Base-by-base conservation (phyloP, 1,140 invertebrate genomes). In the Trichonephila inaurata region DNA sequence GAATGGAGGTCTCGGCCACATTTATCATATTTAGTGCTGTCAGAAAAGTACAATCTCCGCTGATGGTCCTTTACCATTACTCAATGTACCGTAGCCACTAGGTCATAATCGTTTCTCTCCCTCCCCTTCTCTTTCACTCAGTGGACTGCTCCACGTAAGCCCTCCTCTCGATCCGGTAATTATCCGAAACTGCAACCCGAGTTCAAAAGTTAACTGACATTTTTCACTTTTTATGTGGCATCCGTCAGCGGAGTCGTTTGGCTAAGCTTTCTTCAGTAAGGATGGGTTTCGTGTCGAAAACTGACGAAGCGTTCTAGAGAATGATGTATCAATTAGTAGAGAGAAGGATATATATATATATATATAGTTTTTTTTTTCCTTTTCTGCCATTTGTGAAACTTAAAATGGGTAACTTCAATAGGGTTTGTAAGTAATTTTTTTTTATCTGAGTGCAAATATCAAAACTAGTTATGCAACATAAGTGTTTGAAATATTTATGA, bases 151-250 rank as follows among this genome's bases (percentile, higher is more conserved):
- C 66, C 66, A 14, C 10, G 10, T 51, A 51, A 69, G 24, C 8
- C 66, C 24, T 69, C 10, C 24, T 77, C 69, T 77, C 69, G 24
- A 77, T 28, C 69, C 69, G 28, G 69, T 77, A 77, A 77, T 77
- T 77, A 77, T 77, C 69, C 69, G 69, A 33, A 77, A 77, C 69
- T 77, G 69, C 69, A 77, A 77, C 69, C 69, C 24, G 16, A 77
- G 69, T 77, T 77, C 69, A 77, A 77, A 77, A 77, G 69, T 77
- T 77, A 77, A 77, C 69, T 28, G 69, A 40, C 69, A 77, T 77
- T 77, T 77, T 77, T 77, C 69, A 77, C 69, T 77, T 77, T 77
- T 77, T 77, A 77, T 77, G 69, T 77, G 69, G 24, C 69, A 33
- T 77, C 69, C 6, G 24, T 77, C 61, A 33, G 33, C 69, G 18